Evolutionary conservation across 2,888 invertebrate species (phyloP), one percentile per base, ranked within the genome.

Genomic region (Linnaemya tessellans): DNA sequence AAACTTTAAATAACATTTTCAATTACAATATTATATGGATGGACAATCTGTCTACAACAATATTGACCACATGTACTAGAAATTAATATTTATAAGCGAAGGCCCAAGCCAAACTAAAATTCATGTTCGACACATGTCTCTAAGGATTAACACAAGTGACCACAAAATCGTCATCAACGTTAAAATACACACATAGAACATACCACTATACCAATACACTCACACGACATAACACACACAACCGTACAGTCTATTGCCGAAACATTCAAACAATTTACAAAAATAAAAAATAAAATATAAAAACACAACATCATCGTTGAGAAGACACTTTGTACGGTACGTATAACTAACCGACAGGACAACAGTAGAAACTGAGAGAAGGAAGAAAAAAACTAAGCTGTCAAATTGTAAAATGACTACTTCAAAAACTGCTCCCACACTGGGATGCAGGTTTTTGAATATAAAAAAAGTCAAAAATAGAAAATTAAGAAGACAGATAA

Each of bases 11-110:
- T 64, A 85, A 81, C 81, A 90, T 89, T 91, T 90, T 90, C 91
- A 91, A 91, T 90, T 90, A 91, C 91, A 90, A 89, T 90, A 90
- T 92, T 92, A 92, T 91, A 91, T 90, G 91, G 91, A 92, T 92
- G 91, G 91, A 91, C 92, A 92, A 91, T 90, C 91, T 91, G 92
- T 91, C 91, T 90, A 87, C 88, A 88, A 88, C 90, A 90, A 89
- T 89, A 89, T 89, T 88, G 88, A 87, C 73, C 82, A 81, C 86
- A 87, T 86, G 89, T 87, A 89, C 87, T 88, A 89, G 88, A 89
- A 90, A 90, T 90, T 90, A 91, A 90, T 90, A 91, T 91, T 91
- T 91, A 90, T 91, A 89, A 91, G 89, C 88, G 88, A 88, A 89
- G 58, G 90, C 89, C 88, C 90, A 89, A 88, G 88, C 85, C 82